Evolutionary conservation across 2,113 vertebrate species (phyloP), one percentile per base, ranked within the genome.

Genomic region (Burhinus oedicnemus): DNA sequence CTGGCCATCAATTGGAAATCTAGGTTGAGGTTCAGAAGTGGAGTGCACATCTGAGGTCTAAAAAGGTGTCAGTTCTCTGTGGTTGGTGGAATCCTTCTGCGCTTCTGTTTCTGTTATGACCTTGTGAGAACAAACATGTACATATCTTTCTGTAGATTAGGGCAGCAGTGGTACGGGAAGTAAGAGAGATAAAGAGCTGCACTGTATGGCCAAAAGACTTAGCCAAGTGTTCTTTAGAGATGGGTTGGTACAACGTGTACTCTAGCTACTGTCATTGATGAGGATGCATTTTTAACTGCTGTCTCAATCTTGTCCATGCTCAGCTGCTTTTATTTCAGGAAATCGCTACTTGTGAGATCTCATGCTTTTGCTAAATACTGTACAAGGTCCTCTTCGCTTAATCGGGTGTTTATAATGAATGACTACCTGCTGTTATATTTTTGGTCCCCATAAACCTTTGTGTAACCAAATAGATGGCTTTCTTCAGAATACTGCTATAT

Each of bases 301-400:
- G 52, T 36, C 83, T 83, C 40, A 23, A 18, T 58, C 40, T 72
- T 5, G 3, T 57, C 89, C 65, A 17, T 60, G 5, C 72, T 84
- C 66, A 26, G 87, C 69, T 93, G 72, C 55, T 80, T 91, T 92
- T 61, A 54, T 89, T 93, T 95, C 71, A 72, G 38, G 75, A 79
- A 30, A 49, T 60, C 0, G 1, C 47, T 51, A 4, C 29, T 66
- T 0, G 0, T 61, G 81, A 84, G 61, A 30, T 55, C 36, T 62
- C 44, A 15, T 27, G 70, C 38, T 87, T 87, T 87, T 80, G 77
- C 78, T 85, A 21, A 93, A 74, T 58, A 3, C 82, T 16, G 30
- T 40, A 32, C 9, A 9, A 55, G 49, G 45, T n/a, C 54, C 27
- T 57, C 61, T 80, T 77, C 4, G 4, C 26, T 51, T 83, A 23